phyloP scores from a whole-genome alignment of 2,888 invertebrate genomes.

The Conchocele bisecta region DNA sequence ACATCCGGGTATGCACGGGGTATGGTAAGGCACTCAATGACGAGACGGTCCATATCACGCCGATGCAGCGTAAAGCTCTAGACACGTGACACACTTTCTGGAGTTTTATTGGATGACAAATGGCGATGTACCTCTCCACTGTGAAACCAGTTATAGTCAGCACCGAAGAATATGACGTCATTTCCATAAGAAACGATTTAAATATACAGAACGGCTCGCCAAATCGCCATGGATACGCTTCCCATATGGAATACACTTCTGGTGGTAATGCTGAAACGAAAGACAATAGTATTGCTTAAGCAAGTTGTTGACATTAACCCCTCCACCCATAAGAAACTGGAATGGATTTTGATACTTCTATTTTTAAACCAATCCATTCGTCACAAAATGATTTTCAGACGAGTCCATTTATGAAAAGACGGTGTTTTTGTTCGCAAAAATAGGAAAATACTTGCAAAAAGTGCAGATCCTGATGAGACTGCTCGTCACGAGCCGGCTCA shows the following conservation, averaged over 20 bases:
- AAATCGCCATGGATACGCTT: conserved; percentile 83
- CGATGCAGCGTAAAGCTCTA: conserved; percentile 85
- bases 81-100: conserved; percentile 92
- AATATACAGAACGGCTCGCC: conserved; percentile 83
- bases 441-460: too few relatives aligned
- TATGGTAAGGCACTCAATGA: conserved; percentile 87
- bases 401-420: too few relatives aligned
- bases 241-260: conserved; percentile 84
- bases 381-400: too few relatives aligned
- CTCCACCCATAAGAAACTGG: too few relatives aligned
- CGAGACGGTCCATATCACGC: conserved; percentile 89
- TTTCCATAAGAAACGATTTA: conserved; percentile 83
- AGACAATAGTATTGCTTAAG: too few relatives aligned
- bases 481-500: too few relatives aligned
- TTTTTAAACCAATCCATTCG: too few relatives aligned
- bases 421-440: too few relatives aligned
- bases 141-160: conserved; percentile 96
- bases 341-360: too few relatives aligned
- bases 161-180: conserved; percentile 94
- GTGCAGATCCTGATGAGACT: too few relatives aligned
- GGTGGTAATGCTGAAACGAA: conserved; percentile 82
- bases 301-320: too few relatives aligned
- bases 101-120: conserved; percentile 93
- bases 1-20: conserved; percentile 76
- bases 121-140: conserved; percentile 93